Base-by-base conservation (phyloP, 2,797 vertebrate genomes). In the Amphiprion clarkii region DNA sequence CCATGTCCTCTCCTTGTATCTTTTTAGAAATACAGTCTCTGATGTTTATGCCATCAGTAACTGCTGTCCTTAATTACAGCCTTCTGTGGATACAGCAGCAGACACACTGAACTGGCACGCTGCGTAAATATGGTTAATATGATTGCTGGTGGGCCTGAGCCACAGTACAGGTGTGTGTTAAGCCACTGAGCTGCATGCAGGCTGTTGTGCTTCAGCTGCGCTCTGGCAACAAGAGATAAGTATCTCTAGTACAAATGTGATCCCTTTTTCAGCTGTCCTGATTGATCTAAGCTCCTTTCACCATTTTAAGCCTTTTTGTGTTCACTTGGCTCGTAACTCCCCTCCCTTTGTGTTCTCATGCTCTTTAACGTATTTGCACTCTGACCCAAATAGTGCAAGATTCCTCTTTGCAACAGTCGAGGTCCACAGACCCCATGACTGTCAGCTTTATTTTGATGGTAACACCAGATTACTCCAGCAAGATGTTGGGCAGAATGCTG, bases 271-370 rank as follows among this genome's bases (percentile, higher is more conserved):
- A 92, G 90, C 91, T 91, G 89, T 92, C 87, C 92, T 92, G 89
- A 93, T 93, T 94, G 92, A 91, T 93, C 93, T 94, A 94, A 94
- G 92, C 92, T 93, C 84, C 90, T 92, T 93, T 93, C 86, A 83
- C 87, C 72, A 89, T 91, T 94, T 94, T 93, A 90, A 91, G 91
- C 93, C 91, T 92, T 92, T 92, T 93, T 90, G 86, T 91, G 82
- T 93, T 93, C 89, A 87, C 93, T 93, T 94, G 90, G 82, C 89
- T 87, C 78, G 85, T 87, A 88, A 88, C 86, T 88, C 86, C 73
- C 39, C 62, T 89, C 87, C 87, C 84, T 90, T 86, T 91, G 75
- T 83, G 76, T 74, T 79, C 67, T 76, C 67, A 52, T 84, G 80
- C 81, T 90, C 81, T 90, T 89, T 91, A 84, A 87, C 76, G n/a